A percentile compares a stretch with the other conserved stretches of the same genome.
Evolutionary conservation across 2,797 vertebrate genomes (phyloP).

Genomic region (Micromesistius poutassou): DNA sequence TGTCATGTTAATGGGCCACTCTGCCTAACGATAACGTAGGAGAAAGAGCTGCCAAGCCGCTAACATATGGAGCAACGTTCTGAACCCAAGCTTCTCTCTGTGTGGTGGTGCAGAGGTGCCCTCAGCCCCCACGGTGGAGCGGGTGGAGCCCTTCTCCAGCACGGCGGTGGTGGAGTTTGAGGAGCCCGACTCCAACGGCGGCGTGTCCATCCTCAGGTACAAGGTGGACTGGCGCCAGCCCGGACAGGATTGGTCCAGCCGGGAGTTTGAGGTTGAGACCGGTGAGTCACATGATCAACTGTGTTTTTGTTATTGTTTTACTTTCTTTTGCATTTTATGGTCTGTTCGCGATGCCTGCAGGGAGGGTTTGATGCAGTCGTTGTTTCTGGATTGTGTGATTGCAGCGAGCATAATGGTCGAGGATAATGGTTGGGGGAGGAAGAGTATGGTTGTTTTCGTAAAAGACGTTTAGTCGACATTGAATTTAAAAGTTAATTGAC

Average conservation of each 20-base stretch:
- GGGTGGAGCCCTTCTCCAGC: slow-evolving; percentile 89
- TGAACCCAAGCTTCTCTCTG: too few relatives aligned
- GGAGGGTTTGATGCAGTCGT: too few relatives aligned
- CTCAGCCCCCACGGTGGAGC: slow-evolving; percentile 83
- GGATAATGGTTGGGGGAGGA: not conserved
- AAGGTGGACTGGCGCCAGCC: slow-evolving; percentile 82
- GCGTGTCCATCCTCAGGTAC: slow-evolving; percentile 91
- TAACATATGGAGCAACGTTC: too few relatives aligned
- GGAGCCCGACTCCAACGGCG: slow-evolving; percentile 86
- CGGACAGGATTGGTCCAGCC: slow-evolving; percentile 78
- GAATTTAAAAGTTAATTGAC: not conserved
- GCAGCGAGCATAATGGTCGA: not conserved
- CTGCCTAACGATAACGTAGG: too few relatives aligned
- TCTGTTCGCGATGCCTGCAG: not conserved
- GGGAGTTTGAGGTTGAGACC: slow-evolving; percentile 78
- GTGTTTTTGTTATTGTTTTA: too few relatives aligned
- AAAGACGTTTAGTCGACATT: not conserved
- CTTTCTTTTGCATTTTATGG: too few relatives aligned
- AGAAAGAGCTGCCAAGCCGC: too few relatives aligned
- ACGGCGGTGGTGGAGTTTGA: slow-evolving; percentile 86
- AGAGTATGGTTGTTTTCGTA: not conserved
- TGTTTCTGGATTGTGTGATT: too few relatives aligned
- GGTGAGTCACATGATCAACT: slow-evolving; percentile 69
- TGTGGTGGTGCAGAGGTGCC: slow-evolving; percentile 80
- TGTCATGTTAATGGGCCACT: too few relatives aligned